A percentile compares a stretch with the other conserved stretches of the same genome.
Evolutionary conservation across 2,888 invertebrate genomes (phyloP).

Genomic region (Eueremaeus valkanovi): DNA sequence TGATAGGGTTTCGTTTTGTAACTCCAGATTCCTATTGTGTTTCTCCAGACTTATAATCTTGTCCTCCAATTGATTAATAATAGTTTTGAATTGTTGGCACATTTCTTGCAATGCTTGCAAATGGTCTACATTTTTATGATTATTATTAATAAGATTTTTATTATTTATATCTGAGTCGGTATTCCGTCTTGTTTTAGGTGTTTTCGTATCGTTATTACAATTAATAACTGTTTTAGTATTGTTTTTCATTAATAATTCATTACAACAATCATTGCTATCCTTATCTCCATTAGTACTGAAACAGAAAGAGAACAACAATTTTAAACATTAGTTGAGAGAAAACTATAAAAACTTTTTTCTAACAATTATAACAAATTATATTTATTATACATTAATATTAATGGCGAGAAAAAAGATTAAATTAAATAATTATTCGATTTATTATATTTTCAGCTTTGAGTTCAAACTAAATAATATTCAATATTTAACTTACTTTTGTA

Average conservation of each 20-base stretch:
- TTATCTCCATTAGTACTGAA: neutral
- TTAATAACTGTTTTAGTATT: neutral
- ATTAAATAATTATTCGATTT: neutral
- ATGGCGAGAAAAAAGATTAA: neutral
- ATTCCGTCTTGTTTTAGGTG: neutral
- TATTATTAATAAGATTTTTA: neutral
- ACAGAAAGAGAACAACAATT: too few species aligned
- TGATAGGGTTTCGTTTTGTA: constrained; percentile 53
- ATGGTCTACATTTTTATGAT: neutral
- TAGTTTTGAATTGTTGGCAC: constrained; percentile 45
- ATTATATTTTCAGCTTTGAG: neutral
- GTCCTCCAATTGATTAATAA: constrained; percentile 45
- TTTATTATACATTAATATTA: too few species aligned
- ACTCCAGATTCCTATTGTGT: constrained; percentile 49
- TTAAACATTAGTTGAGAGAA: too few species aligned
- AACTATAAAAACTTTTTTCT: too few species aligned
- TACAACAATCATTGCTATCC: neutral
- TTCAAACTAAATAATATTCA: too few species aligned
- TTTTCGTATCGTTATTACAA: neutral
- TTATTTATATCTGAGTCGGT: neutral
- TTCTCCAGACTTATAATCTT: constrained; percentile 45
- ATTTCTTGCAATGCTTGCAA: constrained; percentile 9
- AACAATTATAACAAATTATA: too few species aligned
- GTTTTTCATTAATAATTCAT: neutral
- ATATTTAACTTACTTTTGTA: constrained; percentile 1